phyloP scores from a whole-genome alignment of 2,888 invertebrate species.

The Microctonus brassicae region DNA sequence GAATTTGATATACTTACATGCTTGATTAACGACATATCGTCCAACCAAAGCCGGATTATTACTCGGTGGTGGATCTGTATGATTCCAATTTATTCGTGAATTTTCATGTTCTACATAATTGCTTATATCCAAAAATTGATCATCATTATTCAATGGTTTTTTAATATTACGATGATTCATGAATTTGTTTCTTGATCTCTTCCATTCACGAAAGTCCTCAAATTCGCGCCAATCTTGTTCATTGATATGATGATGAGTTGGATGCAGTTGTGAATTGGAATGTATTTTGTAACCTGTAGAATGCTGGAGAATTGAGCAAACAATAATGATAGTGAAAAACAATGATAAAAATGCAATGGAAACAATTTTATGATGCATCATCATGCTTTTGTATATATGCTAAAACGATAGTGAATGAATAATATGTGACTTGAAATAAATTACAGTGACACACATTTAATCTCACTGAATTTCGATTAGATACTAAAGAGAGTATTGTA shows the following conservation, averaged over 20 bases:
- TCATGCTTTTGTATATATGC: neutral
- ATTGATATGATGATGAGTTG: constrained; percentile 20
- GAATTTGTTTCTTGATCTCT: constrained; percentile 23
- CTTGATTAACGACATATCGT: constrained; percentile 79
- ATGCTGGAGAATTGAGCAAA: constrained; percentile 1
- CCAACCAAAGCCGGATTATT: constrained; percentile 78
- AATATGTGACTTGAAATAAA: neutral
- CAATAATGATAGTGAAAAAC: neutral
- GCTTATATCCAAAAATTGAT: neutral
- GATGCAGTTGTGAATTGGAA: neutral
- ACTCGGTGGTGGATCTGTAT: constrained; percentile 73
- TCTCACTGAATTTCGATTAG: neutral
- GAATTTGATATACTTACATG: constrained; percentile 72
- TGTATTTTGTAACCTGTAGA: neutral
- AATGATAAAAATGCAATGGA: neutral
- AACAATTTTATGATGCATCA: neutral
- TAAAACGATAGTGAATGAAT: neutral
- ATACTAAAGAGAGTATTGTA: neutral
- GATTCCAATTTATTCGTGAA: neutral
- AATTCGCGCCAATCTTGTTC: constrained; percentile 37
- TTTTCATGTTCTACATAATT: neutral
- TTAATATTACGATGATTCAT: constrained; percentile 6
- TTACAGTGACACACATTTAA: constrained; percentile 6
- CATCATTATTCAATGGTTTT: neutral
- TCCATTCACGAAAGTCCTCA: constrained; percentile 41